These are phyloP conservation scores for Ashinkailepas kermadecensis DNA, from an alignment of 2,888 invertebrate species.

Conservation along the genomic window DNA sequence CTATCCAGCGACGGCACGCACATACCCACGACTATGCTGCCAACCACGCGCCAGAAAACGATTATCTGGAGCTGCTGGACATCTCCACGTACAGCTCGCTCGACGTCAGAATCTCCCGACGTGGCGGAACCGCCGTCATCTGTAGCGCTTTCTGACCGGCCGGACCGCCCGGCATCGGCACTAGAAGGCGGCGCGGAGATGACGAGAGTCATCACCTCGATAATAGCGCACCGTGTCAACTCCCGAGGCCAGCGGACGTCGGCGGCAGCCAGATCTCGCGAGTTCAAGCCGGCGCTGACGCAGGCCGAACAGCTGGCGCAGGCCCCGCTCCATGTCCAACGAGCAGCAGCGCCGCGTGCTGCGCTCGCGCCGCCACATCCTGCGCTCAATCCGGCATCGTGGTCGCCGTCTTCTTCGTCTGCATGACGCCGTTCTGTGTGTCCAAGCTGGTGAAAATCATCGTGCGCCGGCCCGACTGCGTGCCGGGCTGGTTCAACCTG, in stretches of 20 bases:
- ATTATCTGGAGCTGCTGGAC: no score
- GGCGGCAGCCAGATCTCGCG: no score
- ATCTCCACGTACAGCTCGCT: no score
- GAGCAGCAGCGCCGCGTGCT: background rate
- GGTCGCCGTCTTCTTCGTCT: slow-evolving; percentile 25
- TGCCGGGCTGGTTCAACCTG: slow-evolving; percentile 26
- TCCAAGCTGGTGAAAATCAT: slow-evolving; percentile 26
- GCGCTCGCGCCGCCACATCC: background rate
- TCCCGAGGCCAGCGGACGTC: no score
- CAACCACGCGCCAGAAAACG: no score
- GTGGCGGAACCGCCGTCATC: background rate
- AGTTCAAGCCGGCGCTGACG: no score
- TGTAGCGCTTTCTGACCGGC: background rate
- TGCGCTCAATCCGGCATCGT: slow-evolving; percentile 21
- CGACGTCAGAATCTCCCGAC: no score
- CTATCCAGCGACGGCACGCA: no score
- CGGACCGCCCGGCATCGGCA: background rate
- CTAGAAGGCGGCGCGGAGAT: no score
- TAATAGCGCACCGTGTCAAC: background rate
- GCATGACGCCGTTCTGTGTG: slow-evolving; percentile 28
- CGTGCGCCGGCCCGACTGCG: background rate
- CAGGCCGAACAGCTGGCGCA: no score
- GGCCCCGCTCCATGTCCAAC: background rate
- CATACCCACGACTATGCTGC: no score
- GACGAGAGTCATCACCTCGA: background rate